Conservation (phyloP, 2,797 vertebrate species). For the Denticeps clupeoides region DNA sequence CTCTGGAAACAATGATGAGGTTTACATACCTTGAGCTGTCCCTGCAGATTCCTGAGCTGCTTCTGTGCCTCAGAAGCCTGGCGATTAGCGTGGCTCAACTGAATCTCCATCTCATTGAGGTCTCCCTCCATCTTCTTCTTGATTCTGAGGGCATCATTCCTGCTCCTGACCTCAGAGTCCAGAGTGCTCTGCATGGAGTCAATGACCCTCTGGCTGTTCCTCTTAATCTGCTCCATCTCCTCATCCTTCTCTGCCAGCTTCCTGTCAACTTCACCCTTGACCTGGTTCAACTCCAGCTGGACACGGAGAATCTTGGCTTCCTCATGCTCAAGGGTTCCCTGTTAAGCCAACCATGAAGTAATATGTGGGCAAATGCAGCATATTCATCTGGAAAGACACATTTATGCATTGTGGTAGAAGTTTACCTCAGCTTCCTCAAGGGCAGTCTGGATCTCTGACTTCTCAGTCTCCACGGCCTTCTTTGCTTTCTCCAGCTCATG, state of each 20-base stretch:
- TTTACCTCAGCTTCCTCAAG: conserved; percentile 74
- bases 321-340: conserved; percentile 76
- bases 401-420: background rate
- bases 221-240: conserved; percentile 78
- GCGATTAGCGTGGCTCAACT: conserved; percentile 72
- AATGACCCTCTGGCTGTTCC: conserved; percentile 65
- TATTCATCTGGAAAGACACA: background rate
- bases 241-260: conserved; percentile 78
- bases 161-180: conserved; percentile 75
- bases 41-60: conserved; percentile 66
- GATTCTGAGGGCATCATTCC: conserved; percentile 74
- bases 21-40: conserved; percentile 77
- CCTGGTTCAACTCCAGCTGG: conserved; percentile 75
- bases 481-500: conserved; percentile 76
- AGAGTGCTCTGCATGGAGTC: conserved; percentile 70
- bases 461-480: conserved; percentile 72
- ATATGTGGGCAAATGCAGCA: background rate
- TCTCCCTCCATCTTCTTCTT: conserved; percentile 87
- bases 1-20: too few species aligned
- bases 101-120: conserved; percentile 78
- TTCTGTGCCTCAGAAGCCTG: conserved; percentile 75
- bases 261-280: conserved; percentile 74
- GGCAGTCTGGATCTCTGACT: conserved; percentile 66
- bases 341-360: too few species aligned
- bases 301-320: conserved; percentile 75